phyloP scores from a whole-genome alignment of 2,888 invertebrate genomes.

The Tetheella fluctuosa region DNA sequence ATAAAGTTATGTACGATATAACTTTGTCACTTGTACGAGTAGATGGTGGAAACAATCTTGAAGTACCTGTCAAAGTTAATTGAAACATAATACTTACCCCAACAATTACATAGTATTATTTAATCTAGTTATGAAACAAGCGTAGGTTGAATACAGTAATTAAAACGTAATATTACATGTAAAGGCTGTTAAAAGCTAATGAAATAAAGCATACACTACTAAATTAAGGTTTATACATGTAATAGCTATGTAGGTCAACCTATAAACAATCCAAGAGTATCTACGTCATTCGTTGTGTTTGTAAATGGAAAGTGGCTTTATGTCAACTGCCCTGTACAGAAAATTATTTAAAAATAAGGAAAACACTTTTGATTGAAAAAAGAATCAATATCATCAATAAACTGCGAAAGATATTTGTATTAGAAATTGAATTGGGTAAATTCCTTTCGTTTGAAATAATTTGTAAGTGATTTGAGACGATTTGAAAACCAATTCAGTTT shows the following conservation, averaged over 20 bases:
- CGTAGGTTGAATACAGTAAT: neutral
- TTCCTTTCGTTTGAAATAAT: neutral
- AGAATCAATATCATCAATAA: neutral
- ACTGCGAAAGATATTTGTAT: neutral
- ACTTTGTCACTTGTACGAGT: no score
- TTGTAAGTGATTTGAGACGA: neutral
- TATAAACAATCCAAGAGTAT: neutral
- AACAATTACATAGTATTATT: neutral
- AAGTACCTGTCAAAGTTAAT: no score
- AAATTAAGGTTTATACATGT: neutral
- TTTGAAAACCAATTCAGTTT: neutral
- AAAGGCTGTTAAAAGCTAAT: neutral
- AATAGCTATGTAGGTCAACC: neutral
- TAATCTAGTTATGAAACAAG: neutral
- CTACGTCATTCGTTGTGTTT: neutral
- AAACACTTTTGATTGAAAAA: neutral
- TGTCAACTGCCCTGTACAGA: neutral
- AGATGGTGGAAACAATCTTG: no score
- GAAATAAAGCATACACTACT: neutral
- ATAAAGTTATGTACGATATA: no score
- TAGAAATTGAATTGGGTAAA: neutral
- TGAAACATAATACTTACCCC: no score
- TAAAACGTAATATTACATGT: neutral
- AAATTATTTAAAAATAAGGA: neutral
- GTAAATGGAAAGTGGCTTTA: neutral